A percentile compares a stretch with the other conserved stretches of the same genome.
phyloP scores from a whole-genome alignment of 2,113 vertebrate species.

The Oreochromis spilurus region DNA sequence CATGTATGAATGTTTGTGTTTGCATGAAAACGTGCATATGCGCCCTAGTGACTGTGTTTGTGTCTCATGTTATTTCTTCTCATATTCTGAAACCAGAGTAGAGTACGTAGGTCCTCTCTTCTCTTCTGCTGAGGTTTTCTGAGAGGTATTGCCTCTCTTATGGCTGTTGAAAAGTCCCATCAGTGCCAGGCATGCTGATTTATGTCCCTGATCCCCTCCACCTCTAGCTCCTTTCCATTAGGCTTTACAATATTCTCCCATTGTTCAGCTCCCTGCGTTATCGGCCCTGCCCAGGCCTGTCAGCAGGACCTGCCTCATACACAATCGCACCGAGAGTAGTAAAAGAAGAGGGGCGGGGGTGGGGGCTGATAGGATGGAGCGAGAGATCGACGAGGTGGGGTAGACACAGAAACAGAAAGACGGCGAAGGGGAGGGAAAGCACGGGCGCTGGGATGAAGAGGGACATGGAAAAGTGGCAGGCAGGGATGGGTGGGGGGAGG shows the following conservation, averaged over 20 bases:
- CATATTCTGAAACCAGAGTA: slow-evolving; percentile 31
- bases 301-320: slow-evolving; percentile 46
- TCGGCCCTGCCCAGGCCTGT: slow-evolving; percentile 66
- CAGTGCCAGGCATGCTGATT: slow-evolving; percentile 69
- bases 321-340: slow-evolving; percentile 39
- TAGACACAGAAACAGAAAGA: slow-evolving; percentile 2
- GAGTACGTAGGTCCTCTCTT: slow-evolving; percentile 9
- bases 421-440: not conserved
- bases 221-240: slow-evolving; percentile 71
- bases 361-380: slow-evolving; percentile 11
- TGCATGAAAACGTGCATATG: slow-evolving; percentile 20
- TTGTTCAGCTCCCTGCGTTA: slow-evolving; percentile 68
- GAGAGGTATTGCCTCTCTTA: slow-evolving; percentile 70
- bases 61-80: slow-evolving; percentile 21
- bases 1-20: slow-evolving; percentile 31
- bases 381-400: slow-evolving; percentile 40
- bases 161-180: slow-evolving; percentile 73
- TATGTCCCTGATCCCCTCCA: slow-evolving; percentile 69
- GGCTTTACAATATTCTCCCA: slow-evolving; percentile 70
- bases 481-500: not conserved
- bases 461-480: slow-evolving; percentile 23
- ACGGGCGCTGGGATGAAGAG: slow-evolving; percentile 5
- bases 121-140: slow-evolving; percentile 12
- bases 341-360: not conserved
- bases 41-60: not conserved